Evolutionary conservation across 2,888 invertebrate species (phyloP).

Genomic region (Sminthurinus aureus): DNA sequence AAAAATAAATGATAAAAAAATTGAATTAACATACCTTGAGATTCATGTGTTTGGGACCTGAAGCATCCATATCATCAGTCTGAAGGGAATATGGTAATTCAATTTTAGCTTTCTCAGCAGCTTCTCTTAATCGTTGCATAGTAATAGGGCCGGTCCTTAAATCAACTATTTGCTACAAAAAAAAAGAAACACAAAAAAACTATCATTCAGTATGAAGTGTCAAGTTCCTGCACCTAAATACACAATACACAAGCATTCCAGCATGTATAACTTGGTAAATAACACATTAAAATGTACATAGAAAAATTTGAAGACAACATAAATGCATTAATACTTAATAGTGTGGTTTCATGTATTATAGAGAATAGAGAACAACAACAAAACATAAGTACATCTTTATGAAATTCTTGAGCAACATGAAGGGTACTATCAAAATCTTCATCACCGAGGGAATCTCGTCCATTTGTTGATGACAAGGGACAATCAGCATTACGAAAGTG

Average conservation of each 20-base stretch:
- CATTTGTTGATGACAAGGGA: constrained; percentile 81
- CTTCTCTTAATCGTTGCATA: constrained; percentile 96
- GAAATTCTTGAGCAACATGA: constrained; percentile 90
- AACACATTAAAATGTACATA: constrained; percentile 1
- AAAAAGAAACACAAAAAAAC: constrained; percentile 44
- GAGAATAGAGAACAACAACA: too few species aligned
- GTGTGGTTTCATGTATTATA: too few species aligned
- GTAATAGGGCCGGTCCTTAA: constrained; percentile 96
- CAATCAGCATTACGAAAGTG: constrained; percentile 23
- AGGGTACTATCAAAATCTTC: constrained; percentile 98
- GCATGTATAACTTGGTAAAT: too few species aligned
- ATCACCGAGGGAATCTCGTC: constrained; percentile 97
- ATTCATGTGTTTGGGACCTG: constrained; percentile 98
- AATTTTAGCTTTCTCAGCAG: constrained; percentile 98
- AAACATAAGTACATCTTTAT: constrained; percentile 79
- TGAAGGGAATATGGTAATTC: constrained; percentile 94
- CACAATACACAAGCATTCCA: too few species aligned
- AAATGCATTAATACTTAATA: too few species aligned
- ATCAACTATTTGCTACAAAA: constrained; percentile 82
- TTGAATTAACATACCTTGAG: constrained; percentile 67
- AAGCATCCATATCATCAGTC: constrained; percentile 96
- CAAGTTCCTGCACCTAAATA: too few species aligned
- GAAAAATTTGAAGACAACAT: background rate
- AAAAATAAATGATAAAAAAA: background rate
- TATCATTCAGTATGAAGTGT: too few species aligned